These are phyloP conservation scores for Aphelenchoides bicaudatus DNA, from an alignment of 2,888 invertebrate genomes.

Conservation along the genomic window DNA sequence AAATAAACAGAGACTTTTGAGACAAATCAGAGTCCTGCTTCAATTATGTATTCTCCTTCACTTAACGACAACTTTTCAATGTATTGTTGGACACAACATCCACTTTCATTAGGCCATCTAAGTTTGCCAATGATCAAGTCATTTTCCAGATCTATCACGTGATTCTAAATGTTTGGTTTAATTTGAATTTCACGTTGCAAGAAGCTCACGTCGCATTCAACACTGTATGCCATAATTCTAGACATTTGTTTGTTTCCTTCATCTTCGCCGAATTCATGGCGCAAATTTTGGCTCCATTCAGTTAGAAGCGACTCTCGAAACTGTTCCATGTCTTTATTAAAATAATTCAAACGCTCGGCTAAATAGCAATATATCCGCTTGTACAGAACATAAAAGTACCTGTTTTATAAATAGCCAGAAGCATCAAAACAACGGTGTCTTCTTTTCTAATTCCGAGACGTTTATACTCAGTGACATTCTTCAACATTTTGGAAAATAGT, in stretches of 20 bases:
- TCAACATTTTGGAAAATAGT: not conserved
- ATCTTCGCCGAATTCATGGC: not conserved
- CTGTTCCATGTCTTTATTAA: not conserved
- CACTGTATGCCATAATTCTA: not conserved
- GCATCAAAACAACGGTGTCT: not conserved
- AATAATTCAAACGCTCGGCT: constrained; percentile 2
- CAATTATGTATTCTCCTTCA: no score
- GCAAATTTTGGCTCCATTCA: not conserved
- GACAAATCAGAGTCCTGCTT: no score
- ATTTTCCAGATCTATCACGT: not conserved
- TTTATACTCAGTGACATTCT: not conserved
- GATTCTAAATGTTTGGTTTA: no score
- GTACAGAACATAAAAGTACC: not conserved
- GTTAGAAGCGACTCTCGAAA: not conserved
- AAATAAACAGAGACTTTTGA: not conserved
- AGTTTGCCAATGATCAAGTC: not conserved
- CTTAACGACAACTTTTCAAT: constrained; percentile 4
- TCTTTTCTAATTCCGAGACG: not conserved
- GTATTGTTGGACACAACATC: not conserved
- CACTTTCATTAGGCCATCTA: not conserved
- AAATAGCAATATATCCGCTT: not conserved
- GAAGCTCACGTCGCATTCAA: constrained; percentile 1
- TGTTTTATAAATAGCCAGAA: not conserved
- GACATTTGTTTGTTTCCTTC: not conserved
- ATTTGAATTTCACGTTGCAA: no score